Evolutionary conservation across 1,140 invertebrate species (phyloP), one percentile per base, ranked within the genome.

Genomic region (Micrasema minimum): DNA sequence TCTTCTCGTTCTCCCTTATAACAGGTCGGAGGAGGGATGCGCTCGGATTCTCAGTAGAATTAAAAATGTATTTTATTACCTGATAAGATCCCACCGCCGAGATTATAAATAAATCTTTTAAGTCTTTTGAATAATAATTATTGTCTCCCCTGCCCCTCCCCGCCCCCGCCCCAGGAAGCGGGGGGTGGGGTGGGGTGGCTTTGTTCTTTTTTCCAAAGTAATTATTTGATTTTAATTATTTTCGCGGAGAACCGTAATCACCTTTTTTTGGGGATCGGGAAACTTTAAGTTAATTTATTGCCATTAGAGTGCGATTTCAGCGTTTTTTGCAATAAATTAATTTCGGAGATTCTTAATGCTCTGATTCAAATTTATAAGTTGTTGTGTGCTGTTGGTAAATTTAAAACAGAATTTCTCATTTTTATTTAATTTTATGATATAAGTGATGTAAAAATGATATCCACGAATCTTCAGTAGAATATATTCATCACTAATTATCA

Each of bases 91-190:
- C 73, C 70, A 71, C 74, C 74, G 70, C 66, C 67, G 66, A 72
- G 74, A 75, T 75, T 75, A 75, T 75, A 75, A 72, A 75, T 75
- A 75, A 75, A 75, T 75, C 74, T 75, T 72, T 72, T 72, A 72
- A 72, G 74, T 75, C 74, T 75, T 75, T 75, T 75, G 74, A 75
- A 75, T 75, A 75, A 75, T 75, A 75, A 75, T 75, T 75, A 75
- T 75, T 75, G 66, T 70, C 69, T 69, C 35, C 37, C 65, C 26
- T n/a, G n/a, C 26, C 26, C 7, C 26, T 7, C 26, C 26, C 7
- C 26, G 2, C 26, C 7, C 7, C 26, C 7, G 26, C 3, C 26
- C 2, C 7, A 2, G 26, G 26, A 31, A 41, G 16, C 18, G 31
- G 18, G 16, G 48, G n/a, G 45, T 9, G 43, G 61, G 61, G 53